Base-by-base conservation (phyloP, 2,797 vertebrate species). In the Enteromius radiatus region DNA sequence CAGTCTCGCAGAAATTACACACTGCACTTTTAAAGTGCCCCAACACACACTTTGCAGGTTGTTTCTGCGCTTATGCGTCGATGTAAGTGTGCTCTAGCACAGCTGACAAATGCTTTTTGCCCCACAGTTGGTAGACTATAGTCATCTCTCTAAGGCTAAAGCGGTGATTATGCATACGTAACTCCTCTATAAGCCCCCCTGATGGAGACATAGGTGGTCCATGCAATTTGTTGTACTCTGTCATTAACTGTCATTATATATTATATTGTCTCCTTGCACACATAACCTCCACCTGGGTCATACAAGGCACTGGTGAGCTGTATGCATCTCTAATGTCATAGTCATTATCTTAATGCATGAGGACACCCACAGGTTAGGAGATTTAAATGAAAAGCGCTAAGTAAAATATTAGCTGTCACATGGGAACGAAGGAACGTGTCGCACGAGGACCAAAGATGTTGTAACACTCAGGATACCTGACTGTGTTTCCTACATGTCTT, bases 1-100 rank as follows among this genome's bases (percentile, higher is more conserved):
- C 19, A 47, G 19, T n/a, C 59, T 49, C 11, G 0, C 10, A 36
- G 15, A 73, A 73, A 74, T 63, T 47, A 36, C 28, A 63, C 43
- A 47, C 43, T 73, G 8, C 31, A 61, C n/a, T 49, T 73, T 63
- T 81, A 63, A 71, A 81, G 2, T 23, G 56, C 26, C 28, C 19
- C 19, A 5, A 6, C 28, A 45, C 41, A 43, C 33, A 67, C 64
- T 68, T 65, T 65, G 43, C 17, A 23, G 49, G 65, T 75, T 54
- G 70, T 86, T 47, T 84, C 28, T 68, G 67, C 41, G 52, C 5
- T 43, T n/a, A 31, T 69, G 52, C 8, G 54, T 78, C 49, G 45
- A 28, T 41, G 74, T 41, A 88, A 89, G 85, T 91, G 65, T 64
- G 23, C 31, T 80, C 33, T 15, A 47, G 43, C 28, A 69, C 33